Evolutionary conservation across 2,888 invertebrate species (phyloP), one percentile per base, ranked within the genome.

Genomic region (Lacanobia oleracea): DNA sequence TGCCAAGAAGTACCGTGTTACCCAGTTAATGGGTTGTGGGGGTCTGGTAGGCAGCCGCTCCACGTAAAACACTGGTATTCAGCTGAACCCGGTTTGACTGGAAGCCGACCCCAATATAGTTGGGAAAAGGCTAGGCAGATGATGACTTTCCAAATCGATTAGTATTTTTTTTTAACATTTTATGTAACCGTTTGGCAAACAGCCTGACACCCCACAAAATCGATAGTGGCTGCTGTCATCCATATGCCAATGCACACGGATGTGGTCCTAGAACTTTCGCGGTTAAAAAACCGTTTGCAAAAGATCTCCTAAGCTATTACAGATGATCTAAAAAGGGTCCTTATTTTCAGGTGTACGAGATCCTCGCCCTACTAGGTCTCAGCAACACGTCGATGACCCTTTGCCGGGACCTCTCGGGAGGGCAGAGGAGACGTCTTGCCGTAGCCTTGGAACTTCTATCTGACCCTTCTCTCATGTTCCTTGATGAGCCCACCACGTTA

Each of bases 401-500:
- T 21, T 97, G 98, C 57, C 96, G 96, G 33, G 97, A 97, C 87
- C 94, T 98, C 51, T 98, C 98, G 0, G 98, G 98, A n/a, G 98
- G 98, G 4, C 98, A 98, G 90, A 97, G 97, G 84, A 97, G 98
- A 89, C 96, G 98, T 62, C 96, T 98, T 62, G 98, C 98, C 1
- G 98, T 98, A 60, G 98, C 98, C 8, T 93, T 98, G 79, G 98
- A 98, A 91, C 96, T 98, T 75, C 97, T 98, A 61, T 98, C 98
- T 84, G 98, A 98, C 91, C 98, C 98, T 14, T 98, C 98, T 23
- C 97, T 98, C 71, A 97, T 98, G 96, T 98, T 98, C 94, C 97
- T 98, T 79, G 98, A 98, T 89, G 98, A 98, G 91, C 98, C 98
- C 57, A 98, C 98, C 12, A 98, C 98, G 97, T 97, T 88, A 96